These are phyloP conservation scores for Choloepus didactylus DNA, from an alignment of 2,797 vertebrate species.

Conservation along the genomic window DNA sequence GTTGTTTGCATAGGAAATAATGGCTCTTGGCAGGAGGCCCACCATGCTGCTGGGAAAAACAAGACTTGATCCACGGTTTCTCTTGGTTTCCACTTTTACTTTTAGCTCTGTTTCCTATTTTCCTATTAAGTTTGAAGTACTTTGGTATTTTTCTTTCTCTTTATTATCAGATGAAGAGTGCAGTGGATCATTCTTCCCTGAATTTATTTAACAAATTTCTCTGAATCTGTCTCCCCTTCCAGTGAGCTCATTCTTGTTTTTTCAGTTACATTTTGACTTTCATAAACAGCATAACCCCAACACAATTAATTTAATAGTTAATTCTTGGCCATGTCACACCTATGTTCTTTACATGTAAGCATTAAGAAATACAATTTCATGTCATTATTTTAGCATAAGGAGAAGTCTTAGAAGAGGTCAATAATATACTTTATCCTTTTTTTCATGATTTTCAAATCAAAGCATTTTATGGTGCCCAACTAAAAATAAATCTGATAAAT, in stretches of 20 bases:
- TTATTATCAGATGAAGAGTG: slow-evolving; percentile 16
- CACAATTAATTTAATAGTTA: neutral
- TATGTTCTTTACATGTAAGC: neutral
- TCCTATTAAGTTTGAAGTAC: neutral
- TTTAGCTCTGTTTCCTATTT: slow-evolving; percentile 32
- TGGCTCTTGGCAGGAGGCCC: slow-evolving; percentile 2
- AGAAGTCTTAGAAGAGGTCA: neutral
- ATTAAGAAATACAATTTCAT: neutral
- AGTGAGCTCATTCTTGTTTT: neutral
- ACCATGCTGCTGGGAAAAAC: neutral
- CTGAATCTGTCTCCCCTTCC: neutral
- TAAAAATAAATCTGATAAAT: neutral
- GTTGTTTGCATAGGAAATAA: slow-evolving; percentile 52
- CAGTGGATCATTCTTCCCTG: neutral
- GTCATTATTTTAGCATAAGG: neutral
- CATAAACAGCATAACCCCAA: neutral
- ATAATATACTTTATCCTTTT: neutral
- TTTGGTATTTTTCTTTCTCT: neutral
- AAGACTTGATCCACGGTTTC: slow-evolving; percentile 6
- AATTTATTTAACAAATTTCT: neutral
- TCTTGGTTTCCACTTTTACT: slow-evolving; percentile 31
- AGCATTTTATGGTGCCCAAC: neutral
- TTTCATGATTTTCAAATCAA: neutral
- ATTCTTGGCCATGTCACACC: neutral
- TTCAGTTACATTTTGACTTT: neutral